These are phyloP conservation scores for Seriola quinqueradiata DNA, from an alignment of 2,113 vertebrate species.

Conservation along the genomic window DNA sequence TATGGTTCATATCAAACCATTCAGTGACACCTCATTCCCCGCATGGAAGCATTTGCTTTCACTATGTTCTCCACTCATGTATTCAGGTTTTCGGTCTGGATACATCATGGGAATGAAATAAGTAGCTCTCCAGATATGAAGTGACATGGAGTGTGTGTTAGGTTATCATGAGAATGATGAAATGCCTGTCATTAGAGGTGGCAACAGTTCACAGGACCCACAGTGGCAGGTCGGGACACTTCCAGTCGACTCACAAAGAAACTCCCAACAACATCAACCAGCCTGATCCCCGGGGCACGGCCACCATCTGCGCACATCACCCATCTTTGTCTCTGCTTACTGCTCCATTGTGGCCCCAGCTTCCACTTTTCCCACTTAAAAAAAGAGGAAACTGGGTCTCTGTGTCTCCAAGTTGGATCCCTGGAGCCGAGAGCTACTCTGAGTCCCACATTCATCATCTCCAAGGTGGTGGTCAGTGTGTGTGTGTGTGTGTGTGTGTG, in stretches of 20 bases:
- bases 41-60: not conserved
- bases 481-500: conserved; percentile 28
- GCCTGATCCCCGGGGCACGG: conserved; percentile 35
- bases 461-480: conserved; percentile 57
- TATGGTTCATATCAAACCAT: too few relatives aligned
- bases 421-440: conserved; percentile 60
- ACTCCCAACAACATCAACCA: conserved; percentile 30
- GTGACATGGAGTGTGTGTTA: conserved; percentile 10
- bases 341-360: conserved; percentile 35
- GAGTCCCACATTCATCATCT: conserved; percentile 73
- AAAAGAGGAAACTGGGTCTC: conserved; percentile 72
- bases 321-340: conserved; percentile 60
- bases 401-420: conserved; percentile 66
- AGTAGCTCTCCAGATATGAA: conserved; percentile 21
- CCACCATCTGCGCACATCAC: conserved; percentile 72
- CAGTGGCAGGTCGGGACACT: conserved; percentile 45
- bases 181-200: conserved; percentile 55
- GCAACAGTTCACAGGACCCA: conserved; percentile 55
- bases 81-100: not conserved
- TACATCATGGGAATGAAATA: not conserved
- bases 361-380: conserved; percentile 47
- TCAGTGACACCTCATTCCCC: too few relatives aligned
- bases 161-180: conserved; percentile 59
- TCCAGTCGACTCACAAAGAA: conserved; percentile 42
- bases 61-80: not conserved